Conservation (phyloP, 2,888 invertebrate species). For the Argyresthia goedartella region DNA sequence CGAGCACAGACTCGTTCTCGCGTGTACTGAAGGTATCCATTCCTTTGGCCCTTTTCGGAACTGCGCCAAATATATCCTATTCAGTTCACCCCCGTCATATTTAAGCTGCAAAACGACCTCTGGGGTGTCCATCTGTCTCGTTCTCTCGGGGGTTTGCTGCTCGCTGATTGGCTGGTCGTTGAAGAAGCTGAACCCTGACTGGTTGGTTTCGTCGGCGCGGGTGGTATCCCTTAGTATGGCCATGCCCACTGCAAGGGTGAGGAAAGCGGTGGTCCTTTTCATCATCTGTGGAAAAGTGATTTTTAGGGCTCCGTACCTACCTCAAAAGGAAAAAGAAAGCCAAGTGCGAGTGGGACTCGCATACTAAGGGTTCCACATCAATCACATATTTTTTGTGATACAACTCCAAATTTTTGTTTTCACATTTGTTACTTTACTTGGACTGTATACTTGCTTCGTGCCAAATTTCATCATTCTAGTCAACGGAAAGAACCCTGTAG, state of each 20-base stretch:
- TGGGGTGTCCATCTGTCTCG: conserved; percentile 38
- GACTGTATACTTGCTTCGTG: too few species aligned
- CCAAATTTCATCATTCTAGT: too few species aligned
- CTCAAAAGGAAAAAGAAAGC: neutral
- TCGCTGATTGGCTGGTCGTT: conserved; percentile 30
- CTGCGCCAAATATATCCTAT: conserved; percentile 62
- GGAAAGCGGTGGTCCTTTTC: conserved; percentile 20
- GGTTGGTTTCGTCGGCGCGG: conserved; percentile 20
- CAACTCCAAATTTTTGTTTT: too few species aligned
- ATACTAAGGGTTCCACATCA: too few species aligned
- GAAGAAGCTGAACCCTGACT: conserved; percentile 26
- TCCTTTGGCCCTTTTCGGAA: conserved; percentile 35
- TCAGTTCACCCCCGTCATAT: conserved; percentile 54
- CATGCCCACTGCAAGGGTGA: conserved; percentile 45
- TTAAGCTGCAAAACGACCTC: conserved; percentile 60
- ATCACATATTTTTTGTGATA: too few species aligned
- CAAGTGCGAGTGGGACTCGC: too few species aligned
- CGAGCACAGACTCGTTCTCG: conserved; percentile 41
- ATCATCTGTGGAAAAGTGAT: conserved; percentile 26
- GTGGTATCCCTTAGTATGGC: conserved; percentile 23
- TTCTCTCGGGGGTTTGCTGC: conserved; percentile 19
- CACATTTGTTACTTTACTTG: too few species aligned
- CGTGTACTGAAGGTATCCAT: conserved; percentile 43
- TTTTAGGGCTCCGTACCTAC: neutral
- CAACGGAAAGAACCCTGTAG: too few species aligned